phyloP scores from a whole-genome alignment of 92 coral and sea anemone genomes.

The Paragorgia papillata region DNA sequence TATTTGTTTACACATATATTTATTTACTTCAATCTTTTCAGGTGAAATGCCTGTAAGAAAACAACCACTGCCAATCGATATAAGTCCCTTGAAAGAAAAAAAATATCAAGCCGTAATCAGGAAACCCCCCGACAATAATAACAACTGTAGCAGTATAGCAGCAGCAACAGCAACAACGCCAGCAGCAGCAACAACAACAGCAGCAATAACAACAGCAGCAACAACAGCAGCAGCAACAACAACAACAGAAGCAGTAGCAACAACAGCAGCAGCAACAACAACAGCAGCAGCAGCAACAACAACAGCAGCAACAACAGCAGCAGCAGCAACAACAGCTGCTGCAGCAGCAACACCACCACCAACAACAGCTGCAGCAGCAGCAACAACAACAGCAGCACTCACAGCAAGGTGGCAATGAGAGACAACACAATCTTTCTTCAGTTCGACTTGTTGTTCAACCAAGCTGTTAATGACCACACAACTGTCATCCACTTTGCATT shows the following conservation, averaged over 20 bases:
- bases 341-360: too few relatives aligned
- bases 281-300: too few relatives aligned
- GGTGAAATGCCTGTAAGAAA: slow-evolving; percentile 78
- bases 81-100: slow-evolving; percentile 56
- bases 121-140: not conserved
- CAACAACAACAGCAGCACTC: not conserved
- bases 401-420: slow-evolving; percentile 82
- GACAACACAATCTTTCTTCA: slow-evolving; percentile 68
- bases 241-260: too few relatives aligned
- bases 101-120: too few relatives aligned
- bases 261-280: too few relatives aligned
- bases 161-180: too few relatives aligned
- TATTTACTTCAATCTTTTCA: slow-evolving; percentile 64
- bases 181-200: not conserved
- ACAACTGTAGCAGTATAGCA: too few relatives aligned
- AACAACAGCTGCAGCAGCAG: too few relatives aligned
- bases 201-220: too few relatives aligned
- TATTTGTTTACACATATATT: too few relatives aligned
- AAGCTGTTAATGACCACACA: slow-evolving; percentile 76
- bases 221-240: not conserved
- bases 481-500: slow-evolving; percentile 46
- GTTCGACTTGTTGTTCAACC: slow-evolving; percentile 57
- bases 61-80: slow-evolving; percentile 66
- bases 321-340: not conserved
- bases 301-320: too few relatives aligned